phyloP scores from a whole-genome alignment of 2,888 invertebrate genomes.

The Mamestra brassicae region DNA sequence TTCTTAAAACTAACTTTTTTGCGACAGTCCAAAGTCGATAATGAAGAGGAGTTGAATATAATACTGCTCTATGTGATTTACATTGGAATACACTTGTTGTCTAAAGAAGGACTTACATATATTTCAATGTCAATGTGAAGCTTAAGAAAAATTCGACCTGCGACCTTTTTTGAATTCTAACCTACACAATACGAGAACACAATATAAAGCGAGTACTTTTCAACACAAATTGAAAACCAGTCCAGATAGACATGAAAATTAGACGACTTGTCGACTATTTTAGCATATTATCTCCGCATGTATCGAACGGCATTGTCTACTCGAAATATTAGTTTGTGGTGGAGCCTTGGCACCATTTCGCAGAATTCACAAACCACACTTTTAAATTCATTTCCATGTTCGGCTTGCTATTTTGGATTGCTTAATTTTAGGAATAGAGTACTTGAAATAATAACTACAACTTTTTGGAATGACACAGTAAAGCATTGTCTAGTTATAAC shows the following conservation, averaged over 20 bases:
- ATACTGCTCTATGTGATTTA: slow-evolving; percentile 24
- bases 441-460: slow-evolving; percentile 5
- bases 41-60: slow-evolving; percentile 6
- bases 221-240: slow-evolving; percentile 52
- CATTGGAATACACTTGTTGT: slow-evolving; percentile 27
- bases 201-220: slow-evolving; percentile 24
- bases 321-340: slow-evolving; percentile 49
- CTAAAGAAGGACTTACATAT: slow-evolving; percentile 9
- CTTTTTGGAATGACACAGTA: slow-evolving; percentile 1
- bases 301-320: slow-evolving; percentile 63
- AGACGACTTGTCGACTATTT: slow-evolving; percentile 55
- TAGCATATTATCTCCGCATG: slow-evolving; percentile 62
- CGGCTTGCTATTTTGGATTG: slow-evolving; percentile 25
- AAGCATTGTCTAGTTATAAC: too few relatives aligned
- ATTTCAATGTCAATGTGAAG: slow-evolving; percentile 21
- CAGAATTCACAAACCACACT: slow-evolving; percentile 40
- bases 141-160: neutral
- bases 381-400: slow-evolving; percentile 52
- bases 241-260: slow-evolving; percentile 63
- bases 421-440: slow-evolving; percentile 26
- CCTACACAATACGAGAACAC: slow-evolving; percentile 20
- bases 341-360: slow-evolving; percentile 56
- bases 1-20: slow-evolving; percentile 18
- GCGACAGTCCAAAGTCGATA: slow-evolving; percentile 29
- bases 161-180: neutral